Evolutionary conservation across 2,113 vertebrate species (phyloP).

Genomic region (Alosa alosa): DNA sequence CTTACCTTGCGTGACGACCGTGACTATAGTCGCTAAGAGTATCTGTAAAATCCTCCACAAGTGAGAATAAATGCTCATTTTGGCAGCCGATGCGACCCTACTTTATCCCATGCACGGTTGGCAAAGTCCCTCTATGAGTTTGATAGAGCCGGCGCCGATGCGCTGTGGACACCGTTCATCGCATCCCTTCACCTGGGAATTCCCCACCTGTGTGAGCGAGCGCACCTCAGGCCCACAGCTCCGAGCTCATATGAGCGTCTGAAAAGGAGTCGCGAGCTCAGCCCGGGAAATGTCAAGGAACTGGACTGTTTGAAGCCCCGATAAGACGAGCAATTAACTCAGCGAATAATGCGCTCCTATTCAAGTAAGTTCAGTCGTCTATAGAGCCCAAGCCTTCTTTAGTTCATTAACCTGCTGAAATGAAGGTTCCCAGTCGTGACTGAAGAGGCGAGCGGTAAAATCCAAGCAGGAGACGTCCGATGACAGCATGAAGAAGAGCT

Average conservation of each 20-base stretch:
- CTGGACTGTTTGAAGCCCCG: neutral
- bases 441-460: neutral
- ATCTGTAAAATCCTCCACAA: constrained; percentile 63
- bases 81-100: constrained; percentile 54
- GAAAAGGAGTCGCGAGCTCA: neutral
- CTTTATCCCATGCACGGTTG: constrained; percentile 50
- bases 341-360: neutral
- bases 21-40: constrained; percentile 56
- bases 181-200: neutral
- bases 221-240: neutral
- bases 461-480: neutral
- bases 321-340: neutral
- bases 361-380: neutral
- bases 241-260: neutral
- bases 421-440: neutral
- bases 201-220: constrained; percentile 11
- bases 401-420: neutral
- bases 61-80: constrained; percentile 61
- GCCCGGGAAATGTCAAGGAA: neutral
- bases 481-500: neutral
- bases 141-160: constrained; percentile 42
- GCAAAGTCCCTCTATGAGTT: constrained; percentile 29
- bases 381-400: neutral
- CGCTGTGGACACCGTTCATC: constrained; percentile 17
- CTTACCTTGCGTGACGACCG: constrained; percentile 68